Percentiles rank a stretch among this genome's conserved stretches.
Conservation (phyloP, 1,140 invertebrate species). For the Parasteatoda tepidariorum region DNA sequence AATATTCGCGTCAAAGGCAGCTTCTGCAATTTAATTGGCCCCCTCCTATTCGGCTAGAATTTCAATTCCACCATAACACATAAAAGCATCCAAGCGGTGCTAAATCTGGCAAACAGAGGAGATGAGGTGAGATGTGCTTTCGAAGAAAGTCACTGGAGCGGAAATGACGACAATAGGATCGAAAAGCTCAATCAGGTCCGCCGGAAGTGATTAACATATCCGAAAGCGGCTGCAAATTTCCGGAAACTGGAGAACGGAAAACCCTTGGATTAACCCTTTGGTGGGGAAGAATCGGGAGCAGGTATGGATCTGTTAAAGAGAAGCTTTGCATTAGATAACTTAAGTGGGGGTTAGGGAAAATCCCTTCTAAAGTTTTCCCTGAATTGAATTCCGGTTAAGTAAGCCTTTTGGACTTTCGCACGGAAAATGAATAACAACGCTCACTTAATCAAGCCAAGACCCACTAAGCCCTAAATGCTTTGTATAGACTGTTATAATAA, state of each 20-base stretch:
- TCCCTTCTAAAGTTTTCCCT: neutral
- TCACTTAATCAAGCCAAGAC: too few species aligned
- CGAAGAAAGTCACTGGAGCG: constrained; percentile 1
- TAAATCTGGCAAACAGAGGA: neutral
- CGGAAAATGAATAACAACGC: neutral
- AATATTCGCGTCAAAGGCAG: neutral
- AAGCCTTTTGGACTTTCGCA: neutral
- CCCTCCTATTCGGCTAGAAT: neutral
- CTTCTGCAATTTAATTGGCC: neutral
- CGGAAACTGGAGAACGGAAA: constrained; percentile 11
- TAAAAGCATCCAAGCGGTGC: neutral
- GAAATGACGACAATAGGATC: constrained; percentile 34
- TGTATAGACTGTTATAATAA: too few species aligned
- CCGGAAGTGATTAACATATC: constrained; percentile 56
- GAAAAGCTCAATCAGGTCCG: constrained; percentile 48
- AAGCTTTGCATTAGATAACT: neutral
- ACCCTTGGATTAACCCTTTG: constrained; percentile 4
- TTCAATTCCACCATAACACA: neutral
- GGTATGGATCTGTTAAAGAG: neutral
- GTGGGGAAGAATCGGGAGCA: neutral
- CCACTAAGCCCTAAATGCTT: too few species aligned
- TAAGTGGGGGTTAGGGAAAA: neutral
- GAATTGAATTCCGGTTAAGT: neutral
- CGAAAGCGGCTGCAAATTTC: constrained; percentile 37
- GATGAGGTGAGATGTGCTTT: neutral